Conservation (phyloP, 2,113 vertebrate genomes). For the Ornithorhynchus anatinus region DNA sequence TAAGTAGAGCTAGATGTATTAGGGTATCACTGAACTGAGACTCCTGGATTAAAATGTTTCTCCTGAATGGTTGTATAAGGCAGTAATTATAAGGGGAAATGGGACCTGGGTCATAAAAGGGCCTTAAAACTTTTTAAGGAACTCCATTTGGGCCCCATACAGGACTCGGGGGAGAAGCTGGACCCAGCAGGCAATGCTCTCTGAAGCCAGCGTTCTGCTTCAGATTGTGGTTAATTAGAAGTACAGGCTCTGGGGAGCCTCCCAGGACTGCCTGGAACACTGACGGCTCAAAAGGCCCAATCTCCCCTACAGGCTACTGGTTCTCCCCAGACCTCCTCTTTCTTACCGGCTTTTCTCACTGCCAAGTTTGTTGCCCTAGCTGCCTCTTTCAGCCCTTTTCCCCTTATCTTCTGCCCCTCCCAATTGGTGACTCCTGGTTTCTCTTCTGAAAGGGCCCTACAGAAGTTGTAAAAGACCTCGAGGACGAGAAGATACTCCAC, state of each 20-base stretch:
- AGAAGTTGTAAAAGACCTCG: background rate
- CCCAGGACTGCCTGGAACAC: background rate
- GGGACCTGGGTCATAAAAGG: constrained; percentile 1
- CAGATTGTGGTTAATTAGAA: background rate
- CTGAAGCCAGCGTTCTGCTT: background rate
- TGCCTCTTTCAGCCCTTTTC: background rate
- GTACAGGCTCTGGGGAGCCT: background rate
- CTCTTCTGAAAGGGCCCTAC: background rate
- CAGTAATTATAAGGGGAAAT: constrained; percentile 30
- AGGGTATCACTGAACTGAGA: constrained; percentile 3
- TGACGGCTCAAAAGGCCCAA: background rate
- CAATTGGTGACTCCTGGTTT: background rate
- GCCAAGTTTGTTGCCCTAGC: background rate
- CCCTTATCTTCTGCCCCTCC: background rate
- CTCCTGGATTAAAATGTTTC: constrained; percentile 41
- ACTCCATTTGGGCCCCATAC: background rate
- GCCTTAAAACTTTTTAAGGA: constrained; percentile 13
- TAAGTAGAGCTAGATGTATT: constrained; percentile 19
- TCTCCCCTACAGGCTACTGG: background rate
- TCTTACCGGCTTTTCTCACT: rapidly evolving
- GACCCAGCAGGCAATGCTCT: background rate
- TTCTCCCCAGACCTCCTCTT: background rate
- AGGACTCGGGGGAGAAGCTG: background rate
- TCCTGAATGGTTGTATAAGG: constrained; percentile 14
- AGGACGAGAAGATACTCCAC: background rate